Base-by-base conservation (phyloP, 2,888 invertebrate genomes). In the Brachyptera putata region DNA sequence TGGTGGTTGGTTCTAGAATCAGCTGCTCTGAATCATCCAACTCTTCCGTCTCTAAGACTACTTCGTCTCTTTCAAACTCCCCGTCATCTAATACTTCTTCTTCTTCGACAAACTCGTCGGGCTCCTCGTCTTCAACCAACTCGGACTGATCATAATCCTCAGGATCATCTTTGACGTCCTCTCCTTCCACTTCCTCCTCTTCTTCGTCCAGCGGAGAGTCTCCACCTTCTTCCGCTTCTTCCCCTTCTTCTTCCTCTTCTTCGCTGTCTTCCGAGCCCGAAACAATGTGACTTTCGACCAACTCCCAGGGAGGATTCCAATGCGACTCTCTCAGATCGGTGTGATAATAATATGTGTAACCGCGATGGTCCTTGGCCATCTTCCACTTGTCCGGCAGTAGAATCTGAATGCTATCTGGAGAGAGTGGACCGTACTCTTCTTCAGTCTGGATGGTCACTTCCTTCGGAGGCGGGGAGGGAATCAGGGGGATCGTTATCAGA, bases 321-420 rank as follows among this genome's bases (percentile, higher is more conserved):
- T 90, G 91, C 21, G 90, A 82, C 67, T 85, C 80, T 5, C 91
- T 78, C 53, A 86, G 79, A 73, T 86, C 87, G 1, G 86, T 79
- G 73, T 97, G 94, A 76, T 95, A 98, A 77, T 94, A 98, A 75
- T 95, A 97, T 0, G 86, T 82, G 65, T 93, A 83, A 0, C 95
- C 95, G 57, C 88, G 86, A 1, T 81, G 76, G 72, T 95, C 95
- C 63, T 82, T 80, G 0, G 91, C 89, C 68, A 85, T 87, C 69
- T 91, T 89, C 97, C 97, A 98, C 70, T 87, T 83, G 0, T 88
- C 87, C 0, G 94, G 93, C 61, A 95, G 75, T 66, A 86, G 82
- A 26, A 53, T 21, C 34, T 48, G 24, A n/a, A 25, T 7, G 9
- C 61, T 64, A 41, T 39, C 49, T 2, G 37, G 60, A 16, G 55